phyloP scores from a whole-genome alignment of 2,888 invertebrate species.

The Andrena bucephala region DNA sequence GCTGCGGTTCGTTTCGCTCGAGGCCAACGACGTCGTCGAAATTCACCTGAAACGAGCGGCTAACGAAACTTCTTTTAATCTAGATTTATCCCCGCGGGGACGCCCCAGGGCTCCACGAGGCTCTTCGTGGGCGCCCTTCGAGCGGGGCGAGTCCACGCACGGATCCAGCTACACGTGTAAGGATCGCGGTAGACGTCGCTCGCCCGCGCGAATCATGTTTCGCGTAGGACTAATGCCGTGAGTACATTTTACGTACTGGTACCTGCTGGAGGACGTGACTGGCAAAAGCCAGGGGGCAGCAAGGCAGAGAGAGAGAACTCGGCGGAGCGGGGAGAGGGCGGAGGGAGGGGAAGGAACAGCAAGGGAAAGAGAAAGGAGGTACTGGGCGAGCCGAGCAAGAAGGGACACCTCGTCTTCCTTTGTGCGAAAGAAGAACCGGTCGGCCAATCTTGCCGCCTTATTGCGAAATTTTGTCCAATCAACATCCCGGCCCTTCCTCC shows the following conservation, averaged over 20 bases:
- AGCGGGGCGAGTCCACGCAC: conserved; percentile 28
- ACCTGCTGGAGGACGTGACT: conserved; percentile 68
- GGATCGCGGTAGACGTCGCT: conserved; percentile 32
- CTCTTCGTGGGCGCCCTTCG: conserved; percentile 3
- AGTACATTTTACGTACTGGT: conserved; percentile 70
- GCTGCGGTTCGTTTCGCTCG: neutral
- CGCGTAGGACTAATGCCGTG: conserved; percentile 63
- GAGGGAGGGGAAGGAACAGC: neutral
- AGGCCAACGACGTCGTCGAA: neutral
- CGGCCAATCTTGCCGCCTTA: conserved; percentile 73
- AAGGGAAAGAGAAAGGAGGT: conserved; percentile 20
- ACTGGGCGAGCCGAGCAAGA: conserved; percentile 25
- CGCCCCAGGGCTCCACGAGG: neutral
- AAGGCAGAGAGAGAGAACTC: neutral
- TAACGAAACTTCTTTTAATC: conserved; percentile 11
- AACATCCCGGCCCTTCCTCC: conserved; percentile 48
- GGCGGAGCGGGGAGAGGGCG: neutral
- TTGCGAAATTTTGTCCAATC: conserved; percentile 78
- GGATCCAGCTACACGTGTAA: conserved; percentile 40
- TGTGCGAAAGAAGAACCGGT: conserved; percentile 77
- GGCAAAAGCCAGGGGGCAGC: conserved; percentile 54
- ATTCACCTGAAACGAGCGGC: neutral
- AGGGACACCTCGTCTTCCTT: conserved; percentile 54
- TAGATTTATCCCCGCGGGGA: conserved; percentile 17
- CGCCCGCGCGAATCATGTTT: conserved; percentile 60